Base-by-base conservation (phyloP, 2,113 vertebrate species). In the Leuciscus idus region DNA sequence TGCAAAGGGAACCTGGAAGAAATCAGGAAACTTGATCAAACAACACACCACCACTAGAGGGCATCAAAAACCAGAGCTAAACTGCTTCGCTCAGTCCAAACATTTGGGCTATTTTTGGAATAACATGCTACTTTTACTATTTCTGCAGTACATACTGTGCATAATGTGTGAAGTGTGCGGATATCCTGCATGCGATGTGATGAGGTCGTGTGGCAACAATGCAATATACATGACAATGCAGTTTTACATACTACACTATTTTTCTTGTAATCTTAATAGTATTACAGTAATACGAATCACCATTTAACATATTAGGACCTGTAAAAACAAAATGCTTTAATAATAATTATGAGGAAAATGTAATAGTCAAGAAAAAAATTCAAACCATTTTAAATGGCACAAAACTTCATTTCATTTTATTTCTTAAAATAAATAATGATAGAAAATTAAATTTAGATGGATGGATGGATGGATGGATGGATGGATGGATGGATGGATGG, bases 1-100 rank as follows among this genome's bases (percentile, higher is more conserved):
- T 99, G 98, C 75, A 99, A 93, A 89, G 98, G 98, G 92, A 99
- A 99, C 93, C 98, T 99, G 93, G 10, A 79, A 57, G 2, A 66
- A 59, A 36, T n/a, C 11, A 61, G 36, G 57, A 62, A 33, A 64
- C 43, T 36, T 26, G 7, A 21, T 26, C 43, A 26, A 62, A 36
- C 28, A 15, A 26, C 30, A 85, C 43, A 28, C 76, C 19, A 50
- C 52, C 84, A 74, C 43, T 48, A 50, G 59, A 68, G 57, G 76
- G 21, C 78, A 21, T 12, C 66, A 77, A 39, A 4, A 11, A 23
- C 12, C 23, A 55, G 59, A 59, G 81, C 74, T 80, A 3, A 86
- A 87, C 66, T 21, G 76, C 81, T 75, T 59, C 8, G 43, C 79
- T 80, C 2, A 57, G 55, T 57, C 2, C 19, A 21, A 57, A 21